Conservation (phyloP, 2,797 vertebrate species). For the Thaleichthys pacificus region DNA sequence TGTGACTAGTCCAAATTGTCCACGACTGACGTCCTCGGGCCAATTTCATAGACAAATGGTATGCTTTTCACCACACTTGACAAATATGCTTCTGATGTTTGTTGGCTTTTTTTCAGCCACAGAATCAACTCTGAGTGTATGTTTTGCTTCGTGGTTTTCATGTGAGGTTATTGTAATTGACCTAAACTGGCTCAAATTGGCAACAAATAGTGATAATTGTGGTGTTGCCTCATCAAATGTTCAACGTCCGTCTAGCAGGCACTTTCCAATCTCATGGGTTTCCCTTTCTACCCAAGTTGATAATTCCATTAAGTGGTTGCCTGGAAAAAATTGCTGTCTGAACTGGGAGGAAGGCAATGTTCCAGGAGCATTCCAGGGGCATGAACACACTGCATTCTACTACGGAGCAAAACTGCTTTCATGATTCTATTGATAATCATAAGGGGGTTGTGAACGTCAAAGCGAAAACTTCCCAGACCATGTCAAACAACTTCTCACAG, state of each 20-base stretch:
- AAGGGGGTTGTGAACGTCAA: not conserved
- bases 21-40: not conserved
- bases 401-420: not conserved
- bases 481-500: not conserved
- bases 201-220: slow-evolving; percentile 79
- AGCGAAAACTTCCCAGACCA: not conserved
- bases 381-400: not conserved
- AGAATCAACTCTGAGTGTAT: not conserved
- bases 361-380: not conserved
- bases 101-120: not conserved
- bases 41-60: slow-evolving; percentile 9
- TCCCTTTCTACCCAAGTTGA: not conserved
- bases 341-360: too few relatives aligned
- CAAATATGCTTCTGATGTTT: slow-evolving; percentile 22
- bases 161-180: slow-evolving; percentile 82
- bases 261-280: slow-evolving; percentile 2
- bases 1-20: slow-evolving; percentile 2
- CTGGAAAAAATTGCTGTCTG: not conserved
- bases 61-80: not conserved
- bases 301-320: slow-evolving; percentile 6
- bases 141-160: slow-evolving; percentile 68
- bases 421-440: not conserved
- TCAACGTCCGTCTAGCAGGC: not conserved
- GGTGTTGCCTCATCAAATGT: slow-evolving; percentile 63
- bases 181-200: slow-evolving; percentile 84